phyloP scores from a whole-genome alignment of 2,797 vertebrate species.

The Mallotus villosus region DNA sequence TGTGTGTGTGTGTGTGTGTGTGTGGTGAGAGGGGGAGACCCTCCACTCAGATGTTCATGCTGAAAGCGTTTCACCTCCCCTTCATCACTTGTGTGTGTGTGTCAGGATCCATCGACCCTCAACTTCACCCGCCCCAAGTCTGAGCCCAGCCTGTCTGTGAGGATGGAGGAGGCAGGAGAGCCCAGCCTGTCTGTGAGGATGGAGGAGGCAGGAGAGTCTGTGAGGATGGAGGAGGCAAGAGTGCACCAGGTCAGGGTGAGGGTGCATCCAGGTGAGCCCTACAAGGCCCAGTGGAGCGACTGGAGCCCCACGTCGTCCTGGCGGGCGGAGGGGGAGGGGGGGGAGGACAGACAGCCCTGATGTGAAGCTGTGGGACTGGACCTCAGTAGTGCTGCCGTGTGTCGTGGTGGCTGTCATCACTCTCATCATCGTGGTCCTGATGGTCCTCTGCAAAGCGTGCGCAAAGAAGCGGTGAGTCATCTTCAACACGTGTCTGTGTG shows the following conservation, averaged over 20 bases:
- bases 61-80: background rate
- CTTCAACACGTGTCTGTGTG: no score
- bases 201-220: conserved; percentile 2
- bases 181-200: background rate
- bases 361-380: background rate
- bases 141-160: background rate
- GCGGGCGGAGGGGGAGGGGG: conserved; percentile 13
- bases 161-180: background rate
- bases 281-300: conserved; percentile 57
- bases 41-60: background rate
- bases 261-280: conserved; percentile 5
- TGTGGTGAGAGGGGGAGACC: no score
- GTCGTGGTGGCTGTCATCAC: background rate
- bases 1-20: background rate
- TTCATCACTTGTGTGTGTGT: background rate
- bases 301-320: conserved; percentile 67
- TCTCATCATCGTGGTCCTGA: conserved; percentile 7
- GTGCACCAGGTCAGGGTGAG: conserved; percentile 53
- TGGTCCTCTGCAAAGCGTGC: conserved; percentile 27
- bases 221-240: no score
- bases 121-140: accelerated
- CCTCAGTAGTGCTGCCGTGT: background rate
- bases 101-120: conserved; percentile 35
- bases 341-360: background rate
- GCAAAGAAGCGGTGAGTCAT: conserved; percentile 38